Evolutionary conservation across 1,140 invertebrate species (phyloP).

Genomic region (Maconellicoccus hirsutus): DNA sequence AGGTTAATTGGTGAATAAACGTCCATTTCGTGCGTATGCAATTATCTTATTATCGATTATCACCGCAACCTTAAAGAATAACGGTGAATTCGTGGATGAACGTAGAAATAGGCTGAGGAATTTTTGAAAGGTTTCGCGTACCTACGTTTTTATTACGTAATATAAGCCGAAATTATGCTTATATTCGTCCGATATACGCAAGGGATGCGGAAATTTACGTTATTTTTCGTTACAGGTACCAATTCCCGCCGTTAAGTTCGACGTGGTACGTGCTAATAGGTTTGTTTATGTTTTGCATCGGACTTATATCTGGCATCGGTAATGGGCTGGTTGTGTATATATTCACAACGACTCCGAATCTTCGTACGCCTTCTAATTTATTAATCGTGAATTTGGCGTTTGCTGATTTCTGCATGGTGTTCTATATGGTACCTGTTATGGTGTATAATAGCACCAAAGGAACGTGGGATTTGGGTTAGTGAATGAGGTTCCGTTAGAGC

Average conservation of each 20-base stretch:
- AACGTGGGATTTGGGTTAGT: conserved; percentile 66
- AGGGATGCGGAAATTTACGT: background rate
- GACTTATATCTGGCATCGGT: conserved; percentile 53
- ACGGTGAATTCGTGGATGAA: too few relatives aligned
- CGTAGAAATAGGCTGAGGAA: too few relatives aligned
- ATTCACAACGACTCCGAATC: conserved; percentile 58
- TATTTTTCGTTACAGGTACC: conserved; percentile 39
- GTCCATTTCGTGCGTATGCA: too few relatives aligned
- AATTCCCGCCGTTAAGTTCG: conserved; percentile 63
- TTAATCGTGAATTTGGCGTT: conserved; percentile 75
- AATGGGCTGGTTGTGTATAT: conserved; percentile 81
- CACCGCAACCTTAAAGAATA: too few relatives aligned
- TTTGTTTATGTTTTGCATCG: conserved; percentile 58
- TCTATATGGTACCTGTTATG: conserved; percentile 68
- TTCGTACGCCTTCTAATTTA: conserved; percentile 72
- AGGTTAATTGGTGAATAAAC: too few relatives aligned
- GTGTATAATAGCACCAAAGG: conserved; percentile 75
- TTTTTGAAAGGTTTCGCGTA: too few relatives aligned
- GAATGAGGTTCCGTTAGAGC: too few relatives aligned
- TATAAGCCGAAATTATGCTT: background rate
- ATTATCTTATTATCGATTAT: too few relatives aligned
- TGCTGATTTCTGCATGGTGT: conserved; percentile 81
- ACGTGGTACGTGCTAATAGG: conserved; percentile 68
- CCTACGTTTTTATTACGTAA: too few relatives aligned
- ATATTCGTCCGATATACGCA: too few relatives aligned